phyloP scores from a whole-genome alignment of 1,140 invertebrate species.

The Lysiphlebus fabarum region DNA sequence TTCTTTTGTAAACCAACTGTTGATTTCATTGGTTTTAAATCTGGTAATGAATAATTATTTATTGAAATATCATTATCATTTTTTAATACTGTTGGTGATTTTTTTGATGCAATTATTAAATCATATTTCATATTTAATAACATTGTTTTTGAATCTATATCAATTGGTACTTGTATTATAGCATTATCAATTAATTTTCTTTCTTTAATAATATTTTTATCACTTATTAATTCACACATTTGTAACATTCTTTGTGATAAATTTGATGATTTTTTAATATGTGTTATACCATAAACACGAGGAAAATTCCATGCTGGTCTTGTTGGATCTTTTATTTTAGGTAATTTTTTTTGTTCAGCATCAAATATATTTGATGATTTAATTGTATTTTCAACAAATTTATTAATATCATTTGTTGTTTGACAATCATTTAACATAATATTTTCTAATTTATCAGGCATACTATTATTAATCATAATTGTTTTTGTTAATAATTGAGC shows the following conservation, averaged over 20 bases:
- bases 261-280: constrained; percentile 69
- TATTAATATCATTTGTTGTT: constrained; percentile 39
- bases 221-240: constrained; percentile 65
- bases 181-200: constrained; percentile 61
- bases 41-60: constrained; percentile 57
- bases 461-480: constrained; percentile 59
- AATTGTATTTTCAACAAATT: constrained; percentile 54
- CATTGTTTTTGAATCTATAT: constrained; percentile 41
- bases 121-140: constrained; percentile 65
- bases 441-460: constrained; percentile 54
- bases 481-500: constrained; percentile 74
- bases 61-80: constrained; percentile 11
- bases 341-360: constrained; percentile 71
- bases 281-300: constrained; percentile 69
- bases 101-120: constrained; percentile 63
- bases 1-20: constrained; percentile 64
- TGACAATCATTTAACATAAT: no score
- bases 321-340: constrained; percentile 66
- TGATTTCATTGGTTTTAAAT: constrained; percentile 68
- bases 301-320: constrained; percentile 70
- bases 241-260: constrained; percentile 68
- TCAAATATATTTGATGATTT: constrained; percentile 73
- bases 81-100: constrained; percentile 57
- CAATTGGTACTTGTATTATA: constrained; percentile 44
- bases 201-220: constrained; percentile 54